Evolutionary conservation across 2,888 invertebrate genomes (phyloP), one percentile per base, ranked within the genome.

Genomic region (Synergus umbraculus): DNA sequence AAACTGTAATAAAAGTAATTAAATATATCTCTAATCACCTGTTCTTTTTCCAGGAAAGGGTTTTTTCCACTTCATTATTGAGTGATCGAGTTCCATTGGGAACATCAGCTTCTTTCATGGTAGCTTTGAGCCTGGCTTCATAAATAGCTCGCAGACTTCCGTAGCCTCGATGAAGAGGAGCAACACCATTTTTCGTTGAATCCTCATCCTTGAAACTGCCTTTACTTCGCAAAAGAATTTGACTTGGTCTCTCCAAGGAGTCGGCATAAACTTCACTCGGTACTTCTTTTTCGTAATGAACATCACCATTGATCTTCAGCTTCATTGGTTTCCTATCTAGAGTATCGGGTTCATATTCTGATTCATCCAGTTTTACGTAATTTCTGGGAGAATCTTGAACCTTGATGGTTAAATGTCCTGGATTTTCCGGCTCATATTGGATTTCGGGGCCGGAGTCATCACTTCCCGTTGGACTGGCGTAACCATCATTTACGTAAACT

Each of bases 341-440:
- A 0, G 97, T 97, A 85, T 97, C 97, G 0, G 97, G 97, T 90
- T 97, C 97, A 87, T 97, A 97, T 78, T 95, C 95, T 2, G 96
- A 96, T 88, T 97, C 97, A 79, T 96, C 94, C 76, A 96, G 95
- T 87, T 94, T 94, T 9, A 95, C 94, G 84, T 96, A 96, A 88
- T 96, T 96, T 86, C 96, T 95, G 0, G 96, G 95, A 29, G 96
- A 95, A 90, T 97, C 97, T 89, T 96, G 96, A 0, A 97, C 96
- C 93, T 97, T 96, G 82, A 97, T 97, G 46, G 97, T 96, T 88
- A 97, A 93, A 87, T 96, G 96, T 9, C 97, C 97, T 0, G 96
- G 96, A 82, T 96, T 95, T 86, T 95, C 93, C 0, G 92, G 91
- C 67, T 93, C 94, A 86, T 95, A 95, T 69, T 93, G 93, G 13